Evolutionary conservation across 2,888 invertebrate genomes (phyloP).

Genomic region (Bellardia pandia): DNA sequence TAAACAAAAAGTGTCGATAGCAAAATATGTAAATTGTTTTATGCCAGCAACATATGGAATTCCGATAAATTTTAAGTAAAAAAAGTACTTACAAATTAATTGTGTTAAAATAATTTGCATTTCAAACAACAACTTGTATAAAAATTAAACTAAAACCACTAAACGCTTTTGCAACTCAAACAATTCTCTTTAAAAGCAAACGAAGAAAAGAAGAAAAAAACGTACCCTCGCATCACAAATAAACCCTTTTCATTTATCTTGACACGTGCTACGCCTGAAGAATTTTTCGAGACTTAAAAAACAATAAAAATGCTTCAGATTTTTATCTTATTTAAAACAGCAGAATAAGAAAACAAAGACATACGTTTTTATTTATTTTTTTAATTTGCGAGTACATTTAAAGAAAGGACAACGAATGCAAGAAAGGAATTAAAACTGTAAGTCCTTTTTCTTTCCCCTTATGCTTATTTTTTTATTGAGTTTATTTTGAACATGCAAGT

Average conservation of each 20-base stretch:
- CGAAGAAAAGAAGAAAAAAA: neutral
- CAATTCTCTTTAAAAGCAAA: conserved; percentile 23
- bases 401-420: conserved; percentile 7
- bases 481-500: conserved; percentile 48
- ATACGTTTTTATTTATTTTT: neutral
- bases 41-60: conserved; percentile 49
- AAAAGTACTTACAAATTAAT: conserved; percentile 49
- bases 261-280: conserved; percentile 70
- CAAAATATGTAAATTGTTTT: neutral
- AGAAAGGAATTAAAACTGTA: conserved; percentile 40
- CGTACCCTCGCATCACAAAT: conserved; percentile 24
- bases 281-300: conserved; percentile 68
- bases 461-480: conserved; percentile 9
- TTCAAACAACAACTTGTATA: conserved; percentile 16
- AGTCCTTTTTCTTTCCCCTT: conserved; percentile 51
- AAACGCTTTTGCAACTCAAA: conserved; percentile 11
- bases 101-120: conserved; percentile 56
- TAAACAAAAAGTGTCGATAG: conserved; percentile 4
- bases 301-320: conserved; percentile 73
- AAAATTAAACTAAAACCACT: conserved; percentile 1
- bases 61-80: conserved; percentile 27
- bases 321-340: conserved; percentile 60
- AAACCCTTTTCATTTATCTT: conserved; percentile 65
- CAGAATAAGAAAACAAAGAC: conserved; percentile 34
- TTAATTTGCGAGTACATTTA: neutral